Conservation (phyloP, 2,888 invertebrate species). For the Sminthurinus aureus region DNA sequence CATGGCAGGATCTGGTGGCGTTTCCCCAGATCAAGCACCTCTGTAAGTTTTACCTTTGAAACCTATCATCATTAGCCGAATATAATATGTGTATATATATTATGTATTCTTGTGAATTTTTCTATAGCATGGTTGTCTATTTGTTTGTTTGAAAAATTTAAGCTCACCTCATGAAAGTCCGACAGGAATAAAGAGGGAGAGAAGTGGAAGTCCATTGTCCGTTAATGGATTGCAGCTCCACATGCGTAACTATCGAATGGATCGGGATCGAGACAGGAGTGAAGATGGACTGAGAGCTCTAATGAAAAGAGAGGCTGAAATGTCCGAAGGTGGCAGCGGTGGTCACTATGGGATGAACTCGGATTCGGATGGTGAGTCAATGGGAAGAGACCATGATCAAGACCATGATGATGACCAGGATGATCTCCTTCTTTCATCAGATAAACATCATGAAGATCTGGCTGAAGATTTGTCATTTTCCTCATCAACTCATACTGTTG, state of each 20-base stretch:
- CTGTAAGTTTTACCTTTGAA: constrained; percentile 35
- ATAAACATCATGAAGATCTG: constrained; percentile 59
- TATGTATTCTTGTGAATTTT: background rate
- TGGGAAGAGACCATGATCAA: constrained; percentile 48
- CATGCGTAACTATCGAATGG: constrained; percentile 46
- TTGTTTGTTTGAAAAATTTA: background rate
- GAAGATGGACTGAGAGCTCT: constrained; percentile 49
- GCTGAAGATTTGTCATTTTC: constrained; percentile 60
- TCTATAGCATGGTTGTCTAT: background rate
- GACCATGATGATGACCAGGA: too few relatives aligned
- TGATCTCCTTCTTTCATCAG: constrained; percentile 50
- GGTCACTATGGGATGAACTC: constrained; percentile 55
- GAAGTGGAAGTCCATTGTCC: constrained; percentile 57
- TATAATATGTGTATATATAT: constrained; percentile 55
- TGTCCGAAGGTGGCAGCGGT: constrained; percentile 48
- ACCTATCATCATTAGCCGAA: background rate
- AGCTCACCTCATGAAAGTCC: constrained; percentile 59
- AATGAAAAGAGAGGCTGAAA: constrained; percentile 58
- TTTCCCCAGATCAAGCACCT: constrained; percentile 60
- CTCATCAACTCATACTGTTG: constrained; percentile 54
- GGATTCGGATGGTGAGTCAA: constrained; percentile 53
- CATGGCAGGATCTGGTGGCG: constrained; percentile 59
- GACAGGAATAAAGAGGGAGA: constrained; percentile 57
- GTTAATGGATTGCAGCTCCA: constrained; percentile 55
- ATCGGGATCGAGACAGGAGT: constrained; percentile 43